phyloP scores from a whole-genome alignment of 2,113 vertebrate genomes.

The Pterocles orientalis region DNA sequence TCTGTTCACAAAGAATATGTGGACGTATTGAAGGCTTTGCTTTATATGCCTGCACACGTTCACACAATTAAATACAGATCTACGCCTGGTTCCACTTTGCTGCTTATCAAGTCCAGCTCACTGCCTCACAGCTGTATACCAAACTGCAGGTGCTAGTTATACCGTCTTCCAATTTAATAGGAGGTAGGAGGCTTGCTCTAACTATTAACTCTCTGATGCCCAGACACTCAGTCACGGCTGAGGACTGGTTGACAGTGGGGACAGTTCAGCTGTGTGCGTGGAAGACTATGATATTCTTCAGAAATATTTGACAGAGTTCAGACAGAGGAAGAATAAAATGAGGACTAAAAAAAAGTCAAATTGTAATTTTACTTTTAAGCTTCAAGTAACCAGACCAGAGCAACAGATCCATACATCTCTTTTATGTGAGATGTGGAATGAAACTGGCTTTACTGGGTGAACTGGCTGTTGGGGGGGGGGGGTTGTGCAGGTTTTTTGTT shows the following conservation, averaged over 20 bases:
- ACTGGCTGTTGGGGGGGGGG: neutral
- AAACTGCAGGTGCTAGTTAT: neutral
- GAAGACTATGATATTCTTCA: neutral
- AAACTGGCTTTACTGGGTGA: neutral
- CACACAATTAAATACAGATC: neutral
- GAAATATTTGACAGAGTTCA: neutral
- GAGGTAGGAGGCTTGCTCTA: neutral
- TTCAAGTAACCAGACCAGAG: neutral
- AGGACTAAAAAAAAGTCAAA: neutral
- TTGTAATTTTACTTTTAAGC: neutral
- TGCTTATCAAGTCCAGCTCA: neutral
- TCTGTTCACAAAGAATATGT: rapidly evolving
- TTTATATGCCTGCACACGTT: rapidly evolving
- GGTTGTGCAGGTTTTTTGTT: rapidly evolving
- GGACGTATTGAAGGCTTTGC: neutral
- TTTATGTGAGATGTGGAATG: neutral
- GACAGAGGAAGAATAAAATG: neutral
- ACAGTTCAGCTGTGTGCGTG: rapidly evolving
- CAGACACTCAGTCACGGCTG: rapidly evolving
- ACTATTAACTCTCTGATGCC: neutral
- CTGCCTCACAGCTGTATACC: neutral
- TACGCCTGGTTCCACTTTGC: neutral
- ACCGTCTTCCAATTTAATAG: neutral
- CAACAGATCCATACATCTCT: neutral
- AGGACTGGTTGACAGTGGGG: neutral